Evolutionary conservation across 2,113 vertebrate species (phyloP).

Genomic region (Platichthys stellatus): DNA sequence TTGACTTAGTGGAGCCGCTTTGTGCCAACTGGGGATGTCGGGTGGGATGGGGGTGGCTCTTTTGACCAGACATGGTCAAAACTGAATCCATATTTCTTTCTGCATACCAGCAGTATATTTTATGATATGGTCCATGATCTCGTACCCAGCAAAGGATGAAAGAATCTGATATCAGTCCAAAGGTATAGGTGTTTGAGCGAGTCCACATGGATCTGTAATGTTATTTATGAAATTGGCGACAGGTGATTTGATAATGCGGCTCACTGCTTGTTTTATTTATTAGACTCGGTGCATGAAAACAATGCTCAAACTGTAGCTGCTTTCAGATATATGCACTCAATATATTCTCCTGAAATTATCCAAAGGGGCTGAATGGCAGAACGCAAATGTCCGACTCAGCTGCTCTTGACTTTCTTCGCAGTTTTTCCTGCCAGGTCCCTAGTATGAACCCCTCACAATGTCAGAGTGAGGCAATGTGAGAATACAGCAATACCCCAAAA

Average conservation of each 20-base stretch:
- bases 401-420: no score
- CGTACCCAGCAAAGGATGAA: conserved; percentile 3
- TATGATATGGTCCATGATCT: conserved; percentile 3
- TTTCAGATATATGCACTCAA: no score
- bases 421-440: no score
- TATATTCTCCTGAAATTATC: no score
- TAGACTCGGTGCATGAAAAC: not conserved
- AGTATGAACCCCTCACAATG: no score
- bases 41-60: conserved; percentile 16
- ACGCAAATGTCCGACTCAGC: no score
- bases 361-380: no score
- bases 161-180: conserved; percentile 9
- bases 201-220: not conserved
- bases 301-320: not conserved
- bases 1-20: conserved; percentile 46
- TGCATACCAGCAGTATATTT: conserved; percentile 24
- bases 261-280: conserved; percentile 1
- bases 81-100: conserved; percentile 61
- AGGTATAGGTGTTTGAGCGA: not conserved
- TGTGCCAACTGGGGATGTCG: conserved; percentile 44
- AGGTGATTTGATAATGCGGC: conserved; percentile 9
- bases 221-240: not conserved
- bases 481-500: no score
- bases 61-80: conserved; percentile 59
- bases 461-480: no score